A percentile compares a stretch with the other conserved stretches of the same genome.
These are phyloP conservation scores for Papilio elwesi DNA, from an alignment of 2,888 invertebrate genomes.

Conservation along the genomic window DNA sequence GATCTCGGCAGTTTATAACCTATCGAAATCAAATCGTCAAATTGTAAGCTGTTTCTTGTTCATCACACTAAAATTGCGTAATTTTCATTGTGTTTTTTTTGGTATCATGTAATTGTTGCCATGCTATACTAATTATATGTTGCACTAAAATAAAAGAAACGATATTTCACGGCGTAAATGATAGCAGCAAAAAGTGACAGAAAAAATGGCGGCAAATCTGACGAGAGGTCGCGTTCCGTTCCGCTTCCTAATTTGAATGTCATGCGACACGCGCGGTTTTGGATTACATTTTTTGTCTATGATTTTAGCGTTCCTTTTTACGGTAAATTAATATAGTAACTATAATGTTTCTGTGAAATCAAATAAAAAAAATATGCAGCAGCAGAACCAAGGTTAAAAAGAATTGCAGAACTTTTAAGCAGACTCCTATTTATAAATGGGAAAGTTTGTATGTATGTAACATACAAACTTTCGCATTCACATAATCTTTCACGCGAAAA, in stretches of 20 bases:
- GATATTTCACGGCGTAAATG: slow-evolving; percentile 15
- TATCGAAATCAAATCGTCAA: no score
- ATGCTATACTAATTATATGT: background rate
- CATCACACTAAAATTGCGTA: no score
- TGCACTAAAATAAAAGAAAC: background rate
- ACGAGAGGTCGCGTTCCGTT: slow-evolving; percentile 33
- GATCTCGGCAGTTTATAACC: no score
- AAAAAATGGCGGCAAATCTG: slow-evolving; percentile 37
- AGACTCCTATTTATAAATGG: no score
- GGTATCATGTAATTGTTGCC: background rate
- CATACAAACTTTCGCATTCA: no score
- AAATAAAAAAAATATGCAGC: no score
- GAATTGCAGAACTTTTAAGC: no score
- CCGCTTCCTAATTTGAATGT: slow-evolving; percentile 38
- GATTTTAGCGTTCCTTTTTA: slow-evolving; percentile 24
- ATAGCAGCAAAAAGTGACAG: background rate
- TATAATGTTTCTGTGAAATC: background rate
- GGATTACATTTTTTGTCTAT: slow-evolving; percentile 29
- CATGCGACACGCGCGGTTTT: slow-evolving; percentile 36
- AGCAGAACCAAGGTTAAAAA: no score
- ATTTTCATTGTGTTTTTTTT: no score
- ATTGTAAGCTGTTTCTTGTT: no score
- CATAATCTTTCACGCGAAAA: no score
- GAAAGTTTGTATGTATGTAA: no score
- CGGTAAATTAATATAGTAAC: background rate